These are phyloP conservation scores for human (Homo sapiens) DNA, from an alignment of 2,113 vertebrate species.

Conservation along the genomic window DNA sequence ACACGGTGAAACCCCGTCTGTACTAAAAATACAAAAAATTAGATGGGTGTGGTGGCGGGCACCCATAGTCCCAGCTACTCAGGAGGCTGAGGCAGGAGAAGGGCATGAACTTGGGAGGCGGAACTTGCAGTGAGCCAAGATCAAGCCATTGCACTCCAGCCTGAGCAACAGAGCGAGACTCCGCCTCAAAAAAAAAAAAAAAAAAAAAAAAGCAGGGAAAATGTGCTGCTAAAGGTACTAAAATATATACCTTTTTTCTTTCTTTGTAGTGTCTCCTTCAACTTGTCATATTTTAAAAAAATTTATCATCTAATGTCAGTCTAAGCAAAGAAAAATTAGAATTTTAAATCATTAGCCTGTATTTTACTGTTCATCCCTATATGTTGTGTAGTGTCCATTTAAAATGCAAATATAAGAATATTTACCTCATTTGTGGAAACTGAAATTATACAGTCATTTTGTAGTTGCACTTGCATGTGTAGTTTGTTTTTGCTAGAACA, in stretches of 20 bases:
- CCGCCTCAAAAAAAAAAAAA: too few relatives aligned
- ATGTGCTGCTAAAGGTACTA: not conserved
- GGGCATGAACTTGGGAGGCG: too few relatives aligned
- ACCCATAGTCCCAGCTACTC: too few relatives aligned
- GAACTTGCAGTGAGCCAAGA: too few relatives aligned
- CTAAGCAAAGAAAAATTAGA: constrained; percentile 30
- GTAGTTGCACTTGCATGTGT: not conserved
- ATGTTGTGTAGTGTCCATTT: not conserved
- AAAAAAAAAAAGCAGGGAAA: not conserved
- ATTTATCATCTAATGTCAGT: constrained; percentile 18
- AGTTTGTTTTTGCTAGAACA: constrained; percentile 12
- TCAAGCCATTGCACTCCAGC: too few relatives aligned
- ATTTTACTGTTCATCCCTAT: constrained; percentile 33
- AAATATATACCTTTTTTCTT: not conserved
- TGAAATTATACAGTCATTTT: not conserved
- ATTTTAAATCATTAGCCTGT: not conserved
- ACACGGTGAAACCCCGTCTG: too few relatives aligned
- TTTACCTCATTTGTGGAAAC: constrained; percentile 20
- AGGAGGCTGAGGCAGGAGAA: too few relatives aligned
- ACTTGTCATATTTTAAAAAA: not conserved
- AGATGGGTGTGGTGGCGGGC: too few relatives aligned
- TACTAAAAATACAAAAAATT: too few relatives aligned
- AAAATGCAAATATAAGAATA: constrained; percentile 23
- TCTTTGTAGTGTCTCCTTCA: not conserved
- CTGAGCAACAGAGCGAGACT: too few relatives aligned